These are phyloP conservation scores for Pyrgus malvae DNA, from an alignment of 2,888 invertebrate species.

Conservation along the genomic window DNA sequence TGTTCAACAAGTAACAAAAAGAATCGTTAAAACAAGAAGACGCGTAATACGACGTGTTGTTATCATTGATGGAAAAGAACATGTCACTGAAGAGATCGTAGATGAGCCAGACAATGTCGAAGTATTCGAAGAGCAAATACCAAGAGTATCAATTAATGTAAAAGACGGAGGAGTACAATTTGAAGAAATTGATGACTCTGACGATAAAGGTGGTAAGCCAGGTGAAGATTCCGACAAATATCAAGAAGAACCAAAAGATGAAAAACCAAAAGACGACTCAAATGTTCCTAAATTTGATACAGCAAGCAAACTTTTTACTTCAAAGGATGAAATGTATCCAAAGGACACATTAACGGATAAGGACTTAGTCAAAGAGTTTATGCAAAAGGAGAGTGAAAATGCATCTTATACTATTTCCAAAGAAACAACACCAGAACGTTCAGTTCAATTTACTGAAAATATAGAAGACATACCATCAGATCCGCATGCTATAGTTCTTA, in stretches of 20 bases:
- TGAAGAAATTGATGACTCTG: conserved; percentile 52
- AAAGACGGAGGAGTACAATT: conserved; percentile 77
- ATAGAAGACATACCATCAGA: conserved; percentile 36
- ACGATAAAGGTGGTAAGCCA: conserved; percentile 45
- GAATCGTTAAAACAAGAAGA: conserved; percentile 87
- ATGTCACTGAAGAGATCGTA: conserved; percentile 90
- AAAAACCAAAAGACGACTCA: background rate
- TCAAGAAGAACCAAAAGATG: conserved; percentile 27
- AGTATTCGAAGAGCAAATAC: conserved; percentile 86
- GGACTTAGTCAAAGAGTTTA: conserved; percentile 50
- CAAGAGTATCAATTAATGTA: conserved; percentile 86
- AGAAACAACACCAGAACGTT: conserved; percentile 7
- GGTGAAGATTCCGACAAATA: conserved; percentile 40
- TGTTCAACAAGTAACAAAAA: conserved; percentile 90
- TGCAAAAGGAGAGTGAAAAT: conserved; percentile 49
- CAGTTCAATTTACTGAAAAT: conserved; percentile 2
- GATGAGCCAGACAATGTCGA: conserved; percentile 92
- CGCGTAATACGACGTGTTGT: conserved; percentile 89
- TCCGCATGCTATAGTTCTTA: conserved; percentile 32
- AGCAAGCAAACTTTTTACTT: background rate
- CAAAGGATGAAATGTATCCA: conserved; percentile 16
- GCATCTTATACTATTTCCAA: background rate
- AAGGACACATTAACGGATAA: conserved; percentile 20
- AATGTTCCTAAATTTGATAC: conserved; percentile 25
- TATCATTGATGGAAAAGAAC: conserved; percentile 92